phyloP scores from a whole-genome alignment of 2,888 invertebrate species.

The Griposia aprilina region DNA sequence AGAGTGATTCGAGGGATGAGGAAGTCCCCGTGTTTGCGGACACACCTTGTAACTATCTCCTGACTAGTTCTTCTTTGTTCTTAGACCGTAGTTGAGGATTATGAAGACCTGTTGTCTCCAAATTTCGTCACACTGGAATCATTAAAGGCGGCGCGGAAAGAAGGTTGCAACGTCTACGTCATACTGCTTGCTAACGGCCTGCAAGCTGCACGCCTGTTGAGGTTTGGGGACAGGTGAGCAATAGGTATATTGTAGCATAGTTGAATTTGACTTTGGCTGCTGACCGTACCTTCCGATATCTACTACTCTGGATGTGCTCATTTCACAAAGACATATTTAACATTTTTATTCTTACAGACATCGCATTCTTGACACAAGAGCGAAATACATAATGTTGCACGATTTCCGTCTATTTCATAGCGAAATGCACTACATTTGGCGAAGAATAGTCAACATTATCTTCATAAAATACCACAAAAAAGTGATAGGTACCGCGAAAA shows the following conservation, averaged over 20 bases:
- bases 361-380: slow-evolving; percentile 93
- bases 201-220: slow-evolving; percentile 92
- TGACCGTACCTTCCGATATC: background rate
- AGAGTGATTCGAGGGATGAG: background rate
- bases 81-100: slow-evolving; percentile 91
- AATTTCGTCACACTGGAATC: slow-evolving; percentile 90
- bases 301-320: background rate
- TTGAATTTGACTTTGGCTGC: background rate
- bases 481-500: slow-evolving; percentile 71
- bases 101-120: slow-evolving; percentile 92
- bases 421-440: slow-evolving; percentile 94
- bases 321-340: background rate
- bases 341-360: slow-evolving; percentile 85
- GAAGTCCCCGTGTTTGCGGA: background rate
- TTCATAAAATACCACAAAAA: slow-evolving; percentile 92
- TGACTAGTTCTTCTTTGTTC: background rate
- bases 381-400: slow-evolving; percentile 93
- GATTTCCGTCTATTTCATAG: slow-evolving; percentile 92
- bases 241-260: background rate
- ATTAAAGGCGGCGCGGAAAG: slow-evolving; percentile 90
- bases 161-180: slow-evolving; percentile 93
- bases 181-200: slow-evolving; percentile 93
- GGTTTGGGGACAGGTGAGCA: slow-evolving; percentile 92
- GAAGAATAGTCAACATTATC: slow-evolving; percentile 93
- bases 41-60: background rate